Percentiles rank a stretch among this genome's conserved stretches.
These are phyloP conservation scores for Cuniculus paca DNA, from an alignment of 2,797 vertebrate species.

Conservation along the genomic window DNA sequence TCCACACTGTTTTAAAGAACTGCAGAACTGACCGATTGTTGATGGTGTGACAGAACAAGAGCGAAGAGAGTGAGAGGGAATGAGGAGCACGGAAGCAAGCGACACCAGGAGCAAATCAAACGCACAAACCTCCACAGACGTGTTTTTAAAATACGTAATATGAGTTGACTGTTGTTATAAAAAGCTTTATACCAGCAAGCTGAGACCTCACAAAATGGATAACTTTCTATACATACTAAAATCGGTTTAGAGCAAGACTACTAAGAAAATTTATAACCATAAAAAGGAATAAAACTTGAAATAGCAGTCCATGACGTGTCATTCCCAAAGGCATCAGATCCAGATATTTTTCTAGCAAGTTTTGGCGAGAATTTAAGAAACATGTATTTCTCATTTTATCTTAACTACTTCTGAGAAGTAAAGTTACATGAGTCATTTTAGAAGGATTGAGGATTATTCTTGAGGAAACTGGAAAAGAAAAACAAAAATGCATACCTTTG, in stretches of 20 bases:
- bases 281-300: conserved; percentile 8
- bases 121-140: neutral
- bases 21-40: neutral
- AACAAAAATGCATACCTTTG: neutral
- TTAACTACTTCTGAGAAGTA: neutral
- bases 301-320: neutral
- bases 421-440: neutral
- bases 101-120: neutral
- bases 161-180: neutral
- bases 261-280: neutral
- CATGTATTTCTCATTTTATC: neutral
- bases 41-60: neutral
- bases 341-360: neutral
- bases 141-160: neutral
- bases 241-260: neutral
- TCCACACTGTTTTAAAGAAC: neutral
- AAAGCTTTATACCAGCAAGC: neutral
- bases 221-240: conserved; percentile 22
- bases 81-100: neutral
- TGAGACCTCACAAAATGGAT: neutral
- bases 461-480: neutral
- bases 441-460: neutral
- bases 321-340: neutral
- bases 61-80: neutral
- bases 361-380: neutral